Conservation (phyloP, 2,113 vertebrate genomes). For the Ahaetulla prasina region DNA sequence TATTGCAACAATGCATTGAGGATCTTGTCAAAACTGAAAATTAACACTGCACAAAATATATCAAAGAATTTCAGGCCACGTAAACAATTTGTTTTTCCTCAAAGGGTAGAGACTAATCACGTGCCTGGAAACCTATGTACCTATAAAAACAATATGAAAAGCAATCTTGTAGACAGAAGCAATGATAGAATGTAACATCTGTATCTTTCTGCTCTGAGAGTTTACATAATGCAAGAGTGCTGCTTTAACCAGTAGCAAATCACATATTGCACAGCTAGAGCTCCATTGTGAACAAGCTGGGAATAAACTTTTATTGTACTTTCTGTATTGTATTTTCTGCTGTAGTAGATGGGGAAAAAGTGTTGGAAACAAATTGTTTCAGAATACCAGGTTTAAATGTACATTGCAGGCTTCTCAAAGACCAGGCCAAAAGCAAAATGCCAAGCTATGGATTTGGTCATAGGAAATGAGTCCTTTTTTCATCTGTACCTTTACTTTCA, state of each 20-base stretch:
- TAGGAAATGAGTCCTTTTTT: constrained; percentile 4
- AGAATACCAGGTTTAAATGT: not conserved
- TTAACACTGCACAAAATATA: not conserved
- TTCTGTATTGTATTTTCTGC: not conserved
- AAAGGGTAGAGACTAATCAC: not conserved
- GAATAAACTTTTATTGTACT: not conserved
- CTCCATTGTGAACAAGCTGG: not conserved
- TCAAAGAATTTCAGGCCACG: not conserved
- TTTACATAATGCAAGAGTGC: no score
- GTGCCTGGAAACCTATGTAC: not conserved
- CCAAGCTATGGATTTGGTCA: not conserved
- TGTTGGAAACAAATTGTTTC: not conserved
- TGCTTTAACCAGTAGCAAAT: not conserved
- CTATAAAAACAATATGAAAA: not conserved
- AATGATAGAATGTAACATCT: not conserved
- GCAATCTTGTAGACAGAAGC: not conserved
- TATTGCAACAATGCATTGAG: not conserved
- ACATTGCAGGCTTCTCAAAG: not conserved
- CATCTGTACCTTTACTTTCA: not conserved
- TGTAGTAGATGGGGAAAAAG: not conserved
- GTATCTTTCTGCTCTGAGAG: not conserved
- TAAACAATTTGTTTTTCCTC: not conserved
- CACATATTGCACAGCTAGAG: not conserved
- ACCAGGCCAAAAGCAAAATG: not conserved
- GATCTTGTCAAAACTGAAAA: not conserved